phyloP scores from a whole-genome alignment of 1,140 invertebrate genomes.

The Dysdera silvatica region DNA sequence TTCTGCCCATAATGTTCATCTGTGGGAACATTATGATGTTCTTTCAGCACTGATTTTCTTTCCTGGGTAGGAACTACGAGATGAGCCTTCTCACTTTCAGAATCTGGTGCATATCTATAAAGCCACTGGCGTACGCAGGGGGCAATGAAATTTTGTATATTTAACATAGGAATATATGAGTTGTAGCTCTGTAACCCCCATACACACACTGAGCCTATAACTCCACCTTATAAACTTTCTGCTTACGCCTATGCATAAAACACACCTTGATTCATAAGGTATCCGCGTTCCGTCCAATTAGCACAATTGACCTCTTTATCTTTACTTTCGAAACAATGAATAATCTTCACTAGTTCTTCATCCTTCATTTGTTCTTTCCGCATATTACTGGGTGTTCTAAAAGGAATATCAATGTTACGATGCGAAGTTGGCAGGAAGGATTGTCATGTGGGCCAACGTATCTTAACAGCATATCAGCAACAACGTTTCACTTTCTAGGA shows the following conservation, averaged over 20 bases:
- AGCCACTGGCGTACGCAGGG: too few species aligned
- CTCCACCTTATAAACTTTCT: too few species aligned
- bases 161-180: too few species aligned
- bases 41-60: not conserved
- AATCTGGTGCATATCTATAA: not conserved
- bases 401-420: not conserved
- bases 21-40: conserved; percentile 1
- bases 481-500: conserved; percentile 37
- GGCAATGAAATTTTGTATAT: too few species aligned
- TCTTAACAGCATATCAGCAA: conserved; percentile 40
- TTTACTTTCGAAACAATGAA: not conserved
- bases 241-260: not conserved
- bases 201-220: too few species aligned
- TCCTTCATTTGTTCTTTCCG: not conserved
- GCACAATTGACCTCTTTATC: not conserved
- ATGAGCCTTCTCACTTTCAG: not conserved
- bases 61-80: not conserved
- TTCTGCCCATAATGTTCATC: conserved; percentile 3
- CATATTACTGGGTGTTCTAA: not conserved
- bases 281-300: not conserved
- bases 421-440: not conserved
- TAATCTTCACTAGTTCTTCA: not conserved
- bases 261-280: not conserved
- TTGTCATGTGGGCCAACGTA: not conserved
- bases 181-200: too few species aligned